Evolutionary conservation across 2,888 invertebrate species (phyloP).

Genomic region (Eueremaeus valkanovi): DNA sequence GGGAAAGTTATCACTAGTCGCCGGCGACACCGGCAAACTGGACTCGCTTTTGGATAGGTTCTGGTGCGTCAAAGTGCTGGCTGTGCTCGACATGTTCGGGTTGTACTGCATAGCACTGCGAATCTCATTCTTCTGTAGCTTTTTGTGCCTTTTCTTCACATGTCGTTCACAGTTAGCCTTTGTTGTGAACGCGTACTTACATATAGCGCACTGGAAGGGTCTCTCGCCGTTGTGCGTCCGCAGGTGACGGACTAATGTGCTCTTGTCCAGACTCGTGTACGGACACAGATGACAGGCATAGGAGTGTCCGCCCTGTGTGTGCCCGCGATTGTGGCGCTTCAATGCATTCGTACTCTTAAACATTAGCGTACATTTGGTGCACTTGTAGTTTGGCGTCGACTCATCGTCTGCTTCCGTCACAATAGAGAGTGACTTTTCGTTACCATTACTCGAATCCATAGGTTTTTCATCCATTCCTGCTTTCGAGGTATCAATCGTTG

Average conservation of each 20-base stretch:
- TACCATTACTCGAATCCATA: neutral
- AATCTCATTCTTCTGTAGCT: conserved; percentile 75
- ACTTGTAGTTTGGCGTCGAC: conserved; percentile 51
- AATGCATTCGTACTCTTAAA: conserved; percentile 83
- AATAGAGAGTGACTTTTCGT: neutral
- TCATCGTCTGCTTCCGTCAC: neutral
- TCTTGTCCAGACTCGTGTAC: conserved; percentile 82
- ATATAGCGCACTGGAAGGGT: conserved; percentile 90
- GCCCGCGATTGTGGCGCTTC: conserved; percentile 75
- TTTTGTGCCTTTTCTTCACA: conserved; percentile 82
- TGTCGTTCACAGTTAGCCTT: conserved; percentile 96
- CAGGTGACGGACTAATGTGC: conserved; percentile 84
- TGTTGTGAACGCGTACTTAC: conserved; percentile 93
- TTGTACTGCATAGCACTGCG: conserved; percentile 66
- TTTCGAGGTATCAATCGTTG: conserved; percentile 29
- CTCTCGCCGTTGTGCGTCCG: conserved; percentile 91
- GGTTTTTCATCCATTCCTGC: conserved; percentile 10
- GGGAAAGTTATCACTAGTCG: conserved; percentile 38
- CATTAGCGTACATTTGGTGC: conserved; percentile 77
- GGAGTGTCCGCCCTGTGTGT: conserved; percentile 58
- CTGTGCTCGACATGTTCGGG: conserved; percentile 48
- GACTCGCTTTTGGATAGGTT: conserved; percentile 34
- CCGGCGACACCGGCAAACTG: neutral
- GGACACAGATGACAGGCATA: conserved; percentile 91
- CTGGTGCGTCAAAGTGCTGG: conserved; percentile 39